Conservation (phyloP, 2,797 vertebrate species). For the Eleutherodactylus coqui region DNA sequence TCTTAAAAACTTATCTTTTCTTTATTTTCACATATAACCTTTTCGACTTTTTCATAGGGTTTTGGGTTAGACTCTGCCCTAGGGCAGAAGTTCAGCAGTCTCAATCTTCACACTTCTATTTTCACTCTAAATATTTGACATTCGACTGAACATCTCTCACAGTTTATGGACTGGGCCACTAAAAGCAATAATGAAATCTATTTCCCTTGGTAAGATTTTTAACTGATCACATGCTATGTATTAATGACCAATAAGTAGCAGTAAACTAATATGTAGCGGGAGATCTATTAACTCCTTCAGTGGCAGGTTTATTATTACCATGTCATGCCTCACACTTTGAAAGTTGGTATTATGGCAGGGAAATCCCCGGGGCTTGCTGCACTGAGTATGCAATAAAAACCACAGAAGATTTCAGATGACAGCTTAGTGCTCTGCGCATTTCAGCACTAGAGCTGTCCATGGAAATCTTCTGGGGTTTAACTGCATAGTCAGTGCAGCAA, state of each 20-base stretch:
- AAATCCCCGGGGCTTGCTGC: too few species aligned
- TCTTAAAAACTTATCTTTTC: conserved; percentile 3
- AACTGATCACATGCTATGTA: neutral
- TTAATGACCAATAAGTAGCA: neutral
- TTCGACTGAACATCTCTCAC: neutral
- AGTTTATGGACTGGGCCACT: neutral
- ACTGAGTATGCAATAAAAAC: too few species aligned
- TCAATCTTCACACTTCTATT: neutral
- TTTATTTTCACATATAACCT: conserved; percentile 17
- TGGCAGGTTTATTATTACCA: too few species aligned
- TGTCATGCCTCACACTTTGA: too few species aligned
- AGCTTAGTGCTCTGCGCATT: too few species aligned
- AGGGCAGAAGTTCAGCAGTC: neutral
- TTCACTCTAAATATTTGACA: neutral
- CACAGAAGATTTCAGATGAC: too few species aligned
- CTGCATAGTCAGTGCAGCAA: too few species aligned
- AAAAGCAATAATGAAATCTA: neutral
- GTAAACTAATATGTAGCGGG: neutral
- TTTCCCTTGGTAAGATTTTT: neutral
- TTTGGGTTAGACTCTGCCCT: neutral
- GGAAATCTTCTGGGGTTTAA: too few species aligned
- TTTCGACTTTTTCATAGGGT: neutral
- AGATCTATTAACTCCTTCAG: too few species aligned
- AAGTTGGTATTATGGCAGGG: too few species aligned
- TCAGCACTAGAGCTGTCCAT: too few species aligned